Evolutionary conservation across 2,888 invertebrate genomes (phyloP).

Genomic region (Globia sparganii): DNA sequence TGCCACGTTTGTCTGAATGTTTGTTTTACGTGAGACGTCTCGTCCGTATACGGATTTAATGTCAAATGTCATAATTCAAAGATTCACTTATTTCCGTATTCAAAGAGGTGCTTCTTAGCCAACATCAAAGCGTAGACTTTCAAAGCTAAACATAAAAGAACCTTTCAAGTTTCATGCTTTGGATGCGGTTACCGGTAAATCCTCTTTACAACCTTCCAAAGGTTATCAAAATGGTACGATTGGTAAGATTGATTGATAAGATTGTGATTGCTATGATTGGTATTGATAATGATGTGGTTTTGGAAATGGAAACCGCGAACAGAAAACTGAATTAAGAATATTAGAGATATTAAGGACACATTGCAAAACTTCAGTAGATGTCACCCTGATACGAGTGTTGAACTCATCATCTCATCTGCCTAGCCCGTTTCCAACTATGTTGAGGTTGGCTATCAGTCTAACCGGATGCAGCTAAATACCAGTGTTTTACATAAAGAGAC

Average conservation of each 20-base stretch:
- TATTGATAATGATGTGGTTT: neutral
- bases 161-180: slow-evolving; percentile 16
- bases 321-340: neutral
- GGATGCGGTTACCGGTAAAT: slow-evolving; percentile 24
- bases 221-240: neutral
- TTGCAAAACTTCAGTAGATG: neutral
- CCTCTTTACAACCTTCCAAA: neutral
- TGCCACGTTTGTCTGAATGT: too few species aligned
- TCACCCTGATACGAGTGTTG: too few species aligned
- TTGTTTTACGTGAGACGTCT: too few species aligned
- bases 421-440: neutral
- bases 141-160: slow-evolving; percentile 21
- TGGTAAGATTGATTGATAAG: too few species aligned
- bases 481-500: neutral
- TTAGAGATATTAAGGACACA: neutral
- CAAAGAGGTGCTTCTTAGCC: neutral
- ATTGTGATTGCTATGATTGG: too few species aligned
- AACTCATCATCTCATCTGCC: too few species aligned
- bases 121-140: slow-evolving; percentile 21
- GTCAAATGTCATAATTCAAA: slow-evolving; percentile 17
- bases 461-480: neutral
- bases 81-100: slow-evolving; percentile 6
- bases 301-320: neutral
- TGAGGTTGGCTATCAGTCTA: neutral
- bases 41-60: neutral